Percentiles rank a stretch among this genome's conserved stretches.
Conservation (phyloP, 2,797 vertebrate genomes). For the Lutjanus argentimaculatus region DNA sequence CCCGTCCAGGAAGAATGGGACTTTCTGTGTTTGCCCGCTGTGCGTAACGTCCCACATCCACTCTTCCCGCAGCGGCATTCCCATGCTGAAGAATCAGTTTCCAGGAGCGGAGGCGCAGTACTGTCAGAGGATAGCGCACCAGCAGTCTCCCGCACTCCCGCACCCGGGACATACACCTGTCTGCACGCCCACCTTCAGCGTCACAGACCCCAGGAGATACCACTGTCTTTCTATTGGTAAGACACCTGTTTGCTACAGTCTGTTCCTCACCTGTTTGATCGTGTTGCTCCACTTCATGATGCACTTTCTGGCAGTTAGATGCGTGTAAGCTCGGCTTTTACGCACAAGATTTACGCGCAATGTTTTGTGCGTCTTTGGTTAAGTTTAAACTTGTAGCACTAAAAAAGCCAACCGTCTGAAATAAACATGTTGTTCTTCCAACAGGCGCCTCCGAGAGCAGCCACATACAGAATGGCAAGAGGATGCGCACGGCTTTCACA, state of each 20-base stretch:
- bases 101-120: constrained; percentile 90
- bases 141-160: constrained; percentile 87
- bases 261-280: constrained; percentile 26
- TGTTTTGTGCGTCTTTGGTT: not conserved
- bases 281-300: not conserved
- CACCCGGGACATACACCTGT: constrained; percentile 87
- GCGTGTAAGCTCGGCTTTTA: constrained; percentile 38
- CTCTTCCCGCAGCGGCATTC: constrained; percentile 88
- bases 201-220: constrained; percentile 95
- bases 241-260: constrained; percentile 63
- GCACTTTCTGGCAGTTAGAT: not conserved
- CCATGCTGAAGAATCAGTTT: constrained; percentile 93
- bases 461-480: constrained; percentile 95
- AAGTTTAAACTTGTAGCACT: not conserved
- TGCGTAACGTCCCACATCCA: constrained; percentile 98
- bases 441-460: constrained; percentile 90
- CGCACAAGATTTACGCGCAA: constrained; percentile 43
- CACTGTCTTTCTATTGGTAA: constrained; percentile 97
- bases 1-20: constrained; percentile 93
- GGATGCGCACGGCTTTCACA: constrained; percentile 98
- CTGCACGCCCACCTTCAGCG: constrained; percentile 91
- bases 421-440: constrained; percentile 3
- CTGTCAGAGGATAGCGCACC: constrained; percentile 90
- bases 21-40: constrained; percentile 96
- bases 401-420: constrained; percentile 1